Evolutionary conservation across 2,888 invertebrate genomes (phyloP).

Genomic region (Rhodophaea formosa): DNA sequence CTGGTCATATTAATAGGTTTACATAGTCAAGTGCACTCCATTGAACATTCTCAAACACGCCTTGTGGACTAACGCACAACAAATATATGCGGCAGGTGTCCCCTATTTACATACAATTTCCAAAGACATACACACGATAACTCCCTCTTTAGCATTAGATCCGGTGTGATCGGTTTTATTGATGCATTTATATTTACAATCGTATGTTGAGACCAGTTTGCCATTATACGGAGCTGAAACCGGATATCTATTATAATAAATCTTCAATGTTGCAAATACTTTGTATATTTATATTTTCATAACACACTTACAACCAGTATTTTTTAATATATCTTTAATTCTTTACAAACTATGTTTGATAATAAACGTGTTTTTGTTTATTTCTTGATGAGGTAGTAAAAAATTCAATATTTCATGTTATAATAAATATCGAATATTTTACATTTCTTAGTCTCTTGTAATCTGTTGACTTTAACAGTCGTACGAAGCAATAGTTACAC

Average conservation of each 20-base stretch:
- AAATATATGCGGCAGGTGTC: constrained; percentile 80
- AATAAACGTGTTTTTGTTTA: too few species aligned
- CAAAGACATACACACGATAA: constrained; percentile 61
- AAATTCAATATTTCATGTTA: too few species aligned
- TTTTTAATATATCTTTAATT: not conserved
- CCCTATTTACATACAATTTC: constrained; percentile 79
- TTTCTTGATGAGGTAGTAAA: too few species aligned
- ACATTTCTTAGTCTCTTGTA: too few species aligned
- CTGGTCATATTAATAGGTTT: constrained; percentile 71
- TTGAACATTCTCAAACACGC: constrained; percentile 66
- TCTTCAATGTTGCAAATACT: not conserved
- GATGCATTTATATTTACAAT: constrained; percentile 24
- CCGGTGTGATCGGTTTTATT: constrained; percentile 59
- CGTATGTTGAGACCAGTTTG: constrained; percentile 1
- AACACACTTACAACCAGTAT: not conserved
- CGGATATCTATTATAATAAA: not conserved
- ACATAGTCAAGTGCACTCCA: constrained; percentile 70
- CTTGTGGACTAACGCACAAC: constrained; percentile 49
- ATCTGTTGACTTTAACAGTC: too few species aligned
- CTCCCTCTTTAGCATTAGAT: constrained; percentile 59
- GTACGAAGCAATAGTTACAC: too few species aligned
- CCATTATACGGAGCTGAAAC: not conserved
- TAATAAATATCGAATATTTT: too few species aligned
- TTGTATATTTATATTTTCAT: not conserved
- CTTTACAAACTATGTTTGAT: too few species aligned